Percentiles rank a stretch among this genome's conserved stretches.
Evolutionary conservation across 2,888 invertebrate species (phyloP).

Genomic region (Osedax fenrisi): DNA sequence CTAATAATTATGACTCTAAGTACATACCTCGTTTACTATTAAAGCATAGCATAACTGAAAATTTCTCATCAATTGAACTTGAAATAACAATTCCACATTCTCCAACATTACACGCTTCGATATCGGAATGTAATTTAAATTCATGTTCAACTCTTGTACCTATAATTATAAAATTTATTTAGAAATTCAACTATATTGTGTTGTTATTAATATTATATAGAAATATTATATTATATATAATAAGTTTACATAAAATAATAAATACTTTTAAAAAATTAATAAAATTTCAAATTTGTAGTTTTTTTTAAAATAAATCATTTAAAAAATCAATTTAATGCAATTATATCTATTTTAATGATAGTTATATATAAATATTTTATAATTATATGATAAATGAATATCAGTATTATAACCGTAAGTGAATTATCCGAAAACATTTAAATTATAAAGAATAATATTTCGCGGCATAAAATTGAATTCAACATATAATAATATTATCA

Average conservation of each 20-base stretch:
- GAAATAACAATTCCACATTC: background rate
- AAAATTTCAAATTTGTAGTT: no score
- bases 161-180: background rate
- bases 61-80: slow-evolving; percentile 12
- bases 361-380: background rate
- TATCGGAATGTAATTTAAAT: background rate
- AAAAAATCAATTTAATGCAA: no score
- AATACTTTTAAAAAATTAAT: no score
- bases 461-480: background rate
- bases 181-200: background rate
- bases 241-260: no score
- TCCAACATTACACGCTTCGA: background rate
- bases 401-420: no score
- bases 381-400: background rate
- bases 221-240: no score
- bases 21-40: background rate
- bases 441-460: background rate
- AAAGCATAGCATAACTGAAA: slow-evolving; percentile 32
- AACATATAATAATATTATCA: no score
- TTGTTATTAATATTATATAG: background rate
- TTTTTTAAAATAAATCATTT: no score
- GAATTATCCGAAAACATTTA: background rate
- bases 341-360: background rate
- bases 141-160: background rate
- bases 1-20: no score